Conservation (phyloP, 2,888 invertebrate species). For the Machimus rusticus region DNA sequence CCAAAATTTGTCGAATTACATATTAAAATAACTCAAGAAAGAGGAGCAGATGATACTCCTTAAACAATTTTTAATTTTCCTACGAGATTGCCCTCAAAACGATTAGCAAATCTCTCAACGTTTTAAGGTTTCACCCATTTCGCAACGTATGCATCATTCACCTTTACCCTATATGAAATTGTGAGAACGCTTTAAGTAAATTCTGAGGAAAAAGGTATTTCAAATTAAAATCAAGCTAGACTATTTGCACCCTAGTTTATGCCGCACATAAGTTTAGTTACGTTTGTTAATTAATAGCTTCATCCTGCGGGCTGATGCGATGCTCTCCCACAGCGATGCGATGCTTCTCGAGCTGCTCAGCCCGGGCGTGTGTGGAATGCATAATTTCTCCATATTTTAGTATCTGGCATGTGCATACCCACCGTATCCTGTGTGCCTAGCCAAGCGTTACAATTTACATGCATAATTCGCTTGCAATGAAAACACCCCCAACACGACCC, state of each 20-base stretch:
- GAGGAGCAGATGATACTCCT: not conserved
- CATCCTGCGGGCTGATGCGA: not conserved
- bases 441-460: constrained; percentile 11
- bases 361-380: constrained; percentile 3
- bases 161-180: not conserved
- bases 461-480: constrained; percentile 21
- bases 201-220: not conserved
- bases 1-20: not conserved
- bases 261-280: constrained; percentile 3
- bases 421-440: not conserved
- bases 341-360: not conserved
- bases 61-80: not conserved
- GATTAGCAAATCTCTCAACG: not conserved
- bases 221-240: not conserved
- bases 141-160: not conserved
- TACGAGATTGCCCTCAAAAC: not conserved
- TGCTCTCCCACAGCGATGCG: not conserved
- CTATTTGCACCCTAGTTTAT: not conserved
- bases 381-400: constrained; percentile 1
- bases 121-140: not conserved
- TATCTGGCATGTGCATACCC: constrained; percentile 20
- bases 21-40: not conserved
- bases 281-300: constrained; percentile 20
- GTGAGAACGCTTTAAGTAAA: not conserved
- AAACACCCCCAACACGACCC: not conserved